A percentile compares a stretch with the other conserved stretches of the same genome.
These are phyloP conservation scores for Naja naja DNA, from an alignment of 2,113 vertebrate genomes.

Conservation along the genomic window DNA sequence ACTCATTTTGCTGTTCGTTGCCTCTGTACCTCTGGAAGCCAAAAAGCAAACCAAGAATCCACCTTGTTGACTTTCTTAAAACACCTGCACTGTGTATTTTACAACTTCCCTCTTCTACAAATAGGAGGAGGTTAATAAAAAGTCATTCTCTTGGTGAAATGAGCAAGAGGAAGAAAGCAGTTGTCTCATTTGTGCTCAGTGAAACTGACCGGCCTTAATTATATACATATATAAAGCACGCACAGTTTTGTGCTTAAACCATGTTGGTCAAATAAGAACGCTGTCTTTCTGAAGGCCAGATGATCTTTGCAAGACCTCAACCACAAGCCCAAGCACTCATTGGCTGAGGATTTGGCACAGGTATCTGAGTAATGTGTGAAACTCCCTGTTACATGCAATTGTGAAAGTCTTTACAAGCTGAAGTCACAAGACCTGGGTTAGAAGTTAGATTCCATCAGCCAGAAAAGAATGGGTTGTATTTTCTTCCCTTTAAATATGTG, in stretches of 20 bases:
- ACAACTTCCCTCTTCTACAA: conserved; percentile 1
- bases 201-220: not conserved
- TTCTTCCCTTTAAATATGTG: not conserved
- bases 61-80: not conserved
- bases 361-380: not conserved
- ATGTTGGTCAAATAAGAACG: not conserved
- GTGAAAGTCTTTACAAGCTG: not conserved
- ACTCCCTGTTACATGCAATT: not conserved
- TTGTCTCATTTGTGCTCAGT: not conserved
- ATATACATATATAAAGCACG: not conserved
- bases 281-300: not conserved
- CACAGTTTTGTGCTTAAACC: not conserved
- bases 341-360: not conserved
- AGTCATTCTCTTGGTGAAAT: not conserved
- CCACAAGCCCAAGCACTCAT: not conserved
- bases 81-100: not conserved
- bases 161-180: not conserved
- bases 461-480: not conserved
- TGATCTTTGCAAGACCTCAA: not conserved
- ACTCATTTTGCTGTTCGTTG: not conserved
- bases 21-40: not conserved
- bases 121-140: not conserved
- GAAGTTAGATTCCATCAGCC: not conserved
- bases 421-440: not conserved
- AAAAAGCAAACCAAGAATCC: not conserved